These are phyloP conservation scores for Ophioninae sp. DNA, from an alignment of 2,888 invertebrate genomes.

Conservation along the genomic window DNA sequence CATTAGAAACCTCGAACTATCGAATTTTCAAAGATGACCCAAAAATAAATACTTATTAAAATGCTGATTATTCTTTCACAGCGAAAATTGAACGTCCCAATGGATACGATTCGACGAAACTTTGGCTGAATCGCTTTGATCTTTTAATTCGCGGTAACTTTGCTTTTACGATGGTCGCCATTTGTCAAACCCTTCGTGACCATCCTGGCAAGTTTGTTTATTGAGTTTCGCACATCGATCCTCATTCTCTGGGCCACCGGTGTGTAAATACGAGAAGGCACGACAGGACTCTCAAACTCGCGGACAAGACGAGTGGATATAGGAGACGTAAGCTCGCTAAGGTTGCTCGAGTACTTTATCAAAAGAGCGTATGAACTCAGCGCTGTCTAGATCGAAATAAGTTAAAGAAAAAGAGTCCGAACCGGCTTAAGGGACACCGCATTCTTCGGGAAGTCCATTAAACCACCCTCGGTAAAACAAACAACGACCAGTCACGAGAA, in stretches of 20 bases:
- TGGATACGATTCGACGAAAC: background rate
- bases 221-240: constrained; percentile 30
- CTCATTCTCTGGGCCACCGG: constrained; percentile 7
- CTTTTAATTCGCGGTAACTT: background rate
- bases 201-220: constrained; percentile 21
- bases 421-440: too few relatives aligned
- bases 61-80: background rate
- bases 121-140: background rate
- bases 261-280: background rate
- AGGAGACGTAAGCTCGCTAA: background rate
- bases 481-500: too few relatives aligned
- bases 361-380: background rate
- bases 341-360: background rate
- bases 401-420: too few relatives aligned
- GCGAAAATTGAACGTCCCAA: background rate
- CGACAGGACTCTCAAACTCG: background rate
- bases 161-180: constrained; percentile 3
- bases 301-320: background rate
- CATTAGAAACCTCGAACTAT: too few relatives aligned
- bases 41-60: too few relatives aligned
- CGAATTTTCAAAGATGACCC: too few relatives aligned
- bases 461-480: too few relatives aligned
- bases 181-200: background rate
- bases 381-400: background rate
- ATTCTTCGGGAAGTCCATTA: too few relatives aligned